phyloP scores from a whole-genome alignment of 2,888 invertebrate genomes.

The Drosophila kokeensis region DNA sequence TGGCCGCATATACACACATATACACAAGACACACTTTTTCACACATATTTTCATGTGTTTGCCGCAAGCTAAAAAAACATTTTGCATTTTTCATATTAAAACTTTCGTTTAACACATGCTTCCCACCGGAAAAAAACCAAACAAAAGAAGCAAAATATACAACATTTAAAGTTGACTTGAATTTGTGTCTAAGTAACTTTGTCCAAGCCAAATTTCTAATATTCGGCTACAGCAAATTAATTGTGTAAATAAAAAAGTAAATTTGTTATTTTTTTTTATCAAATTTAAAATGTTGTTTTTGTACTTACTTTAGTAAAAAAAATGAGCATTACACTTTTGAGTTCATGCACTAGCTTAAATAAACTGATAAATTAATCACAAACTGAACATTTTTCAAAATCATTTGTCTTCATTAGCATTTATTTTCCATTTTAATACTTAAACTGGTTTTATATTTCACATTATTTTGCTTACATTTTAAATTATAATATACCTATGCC shows the following conservation, averaged over 20 bases:
- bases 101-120: conserved; percentile 47
- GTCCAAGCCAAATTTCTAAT: neutral
- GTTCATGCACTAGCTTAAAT: neutral
- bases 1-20: conserved; percentile 14
- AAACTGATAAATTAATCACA: neutral
- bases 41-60: conserved; percentile 5
- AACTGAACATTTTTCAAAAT: neutral
- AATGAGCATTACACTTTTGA: neutral
- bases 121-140: conserved; percentile 2
- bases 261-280: neutral
- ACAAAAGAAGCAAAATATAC: neutral
- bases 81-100: conserved; percentile 46
- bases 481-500: neutral
- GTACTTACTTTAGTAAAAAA: neutral
- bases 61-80: conserved; percentile 33
- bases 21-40: neutral
- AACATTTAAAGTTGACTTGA: conserved; percentile 4
- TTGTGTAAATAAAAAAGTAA: neutral
- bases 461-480: neutral
- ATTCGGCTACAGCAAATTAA: no score
- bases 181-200: neutral
- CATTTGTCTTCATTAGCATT: neutral
- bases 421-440: neutral
- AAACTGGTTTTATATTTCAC: neutral
- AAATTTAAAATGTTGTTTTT: neutral